Base-by-base conservation (phyloP, 64 coral and sea anemone species). In the Montipora foliosa region DNA sequence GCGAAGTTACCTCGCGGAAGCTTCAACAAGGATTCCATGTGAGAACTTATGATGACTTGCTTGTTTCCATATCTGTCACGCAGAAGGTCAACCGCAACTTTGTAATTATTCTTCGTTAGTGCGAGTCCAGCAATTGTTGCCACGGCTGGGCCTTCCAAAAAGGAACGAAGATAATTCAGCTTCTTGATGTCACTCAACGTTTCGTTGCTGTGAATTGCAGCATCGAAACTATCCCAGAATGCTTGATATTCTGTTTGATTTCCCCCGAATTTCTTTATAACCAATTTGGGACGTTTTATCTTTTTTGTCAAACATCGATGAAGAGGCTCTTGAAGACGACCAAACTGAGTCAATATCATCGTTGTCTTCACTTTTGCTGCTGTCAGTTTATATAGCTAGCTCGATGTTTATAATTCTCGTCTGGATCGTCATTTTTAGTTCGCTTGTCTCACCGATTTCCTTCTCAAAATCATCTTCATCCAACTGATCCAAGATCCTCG, bases 81-180 rank as follows among this genome's bases (percentile, higher is more conserved):
- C 37, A 77, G 14, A 15, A 77, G 74, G 6, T 77, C 74, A 29
- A 77, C 74, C 4, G 44, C 20, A 77, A 46, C 14, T 29, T 29
- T 46, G 29, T 77, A 77, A 77, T 77, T 77, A 5, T 77, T 5
- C 29, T 44, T 75, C 50, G 73, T 87, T 44, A 92, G 85, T 25
- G 79, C 64, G 12, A 92, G 80, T 51, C 90, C 77, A 79, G 77
- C 12, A 49, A 12, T 49, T n/a, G 77, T 79, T 50, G 77, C 77
- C 45, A n/a, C 0, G 47, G 77, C 46, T 11, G 77, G 77, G 77
- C 77, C 77, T 79, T 79, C 77, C 44, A 79, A n/a, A 51, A 60
- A 75, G 10, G 53, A 85, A 62, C 83, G 73, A 17, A 92, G 66
- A 92, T 84, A 92, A 81, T 84, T 86, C 49, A 92, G 83, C 72